Conservation (phyloP, 2,888 invertebrate species). For the Drosophila meridiana region DNA sequence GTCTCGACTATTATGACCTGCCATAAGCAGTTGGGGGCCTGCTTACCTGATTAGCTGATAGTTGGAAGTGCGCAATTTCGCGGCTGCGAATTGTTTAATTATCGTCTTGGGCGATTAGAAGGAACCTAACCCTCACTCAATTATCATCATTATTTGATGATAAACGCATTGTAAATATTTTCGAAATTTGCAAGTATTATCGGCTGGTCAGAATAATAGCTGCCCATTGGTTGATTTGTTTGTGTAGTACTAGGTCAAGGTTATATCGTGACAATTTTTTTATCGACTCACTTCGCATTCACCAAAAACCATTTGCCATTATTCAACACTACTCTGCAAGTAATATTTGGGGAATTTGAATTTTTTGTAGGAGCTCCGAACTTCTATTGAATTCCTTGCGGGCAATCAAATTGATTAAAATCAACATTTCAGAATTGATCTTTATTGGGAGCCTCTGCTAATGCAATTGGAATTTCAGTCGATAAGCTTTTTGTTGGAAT, state of each 20-base stretch:
- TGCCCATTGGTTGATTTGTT: constrained; percentile 37
- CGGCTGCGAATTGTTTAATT: not conserved
- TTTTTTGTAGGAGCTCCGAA: not conserved
- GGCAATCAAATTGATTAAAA: not conserved
- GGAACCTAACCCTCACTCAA: not conserved
- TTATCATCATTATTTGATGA: constrained; percentile 8
- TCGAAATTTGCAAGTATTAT: constrained; percentile 19
- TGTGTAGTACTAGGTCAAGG: constrained; percentile 69
- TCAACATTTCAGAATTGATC: not conserved
- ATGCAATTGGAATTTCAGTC: constrained; percentile 29
- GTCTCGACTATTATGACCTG: constrained; percentile 33
- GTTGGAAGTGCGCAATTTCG: constrained; percentile 10
- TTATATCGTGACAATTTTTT: constrained; percentile 13
- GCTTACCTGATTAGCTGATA: constrained; percentile 12
- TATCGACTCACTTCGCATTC: constrained; percentile 40
- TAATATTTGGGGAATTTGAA: not conserved
- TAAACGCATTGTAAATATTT: constrained; percentile 29
- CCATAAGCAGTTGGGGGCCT: constrained; percentile 33
- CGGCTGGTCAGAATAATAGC: not conserved
- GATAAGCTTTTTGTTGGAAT: constrained; percentile 23
- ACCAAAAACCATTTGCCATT: constrained; percentile 47
- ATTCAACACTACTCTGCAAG: constrained; percentile 17
- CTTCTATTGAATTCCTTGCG: not conserved
- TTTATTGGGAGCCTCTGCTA: constrained; percentile 7
- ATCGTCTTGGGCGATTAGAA: constrained; percentile 2